Conservation (phyloP, 2,113 vertebrate species). For the Gnathonemus echidnorhynchus region DNA sequence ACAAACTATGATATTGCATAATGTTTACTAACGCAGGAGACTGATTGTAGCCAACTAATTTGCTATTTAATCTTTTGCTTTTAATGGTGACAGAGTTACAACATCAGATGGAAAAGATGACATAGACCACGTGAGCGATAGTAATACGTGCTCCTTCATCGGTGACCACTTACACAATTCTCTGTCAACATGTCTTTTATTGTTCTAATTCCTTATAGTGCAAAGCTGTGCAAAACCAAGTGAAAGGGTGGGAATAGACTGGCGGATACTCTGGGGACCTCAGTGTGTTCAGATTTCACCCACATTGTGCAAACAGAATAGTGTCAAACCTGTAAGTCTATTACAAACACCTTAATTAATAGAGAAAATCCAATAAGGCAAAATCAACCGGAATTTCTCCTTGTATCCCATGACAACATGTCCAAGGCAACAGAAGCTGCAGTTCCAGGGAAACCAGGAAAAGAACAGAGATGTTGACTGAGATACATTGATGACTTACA, state of each 20-base stretch:
- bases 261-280: background rate
- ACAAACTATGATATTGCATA: background rate
- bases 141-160: conserved; percentile 58
- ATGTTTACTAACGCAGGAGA: background rate
- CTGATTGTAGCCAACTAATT: background rate
- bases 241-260: conserved; percentile 26
- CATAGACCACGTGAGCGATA: conserved; percentile 55
- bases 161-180: conserved; percentile 35
- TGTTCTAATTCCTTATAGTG: conserved; percentile 36
- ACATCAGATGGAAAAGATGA: conserved; percentile 49
- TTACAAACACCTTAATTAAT: background rate
- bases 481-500: background rate
- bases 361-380: background rate
- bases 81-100: conserved; percentile 44
- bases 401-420: background rate
- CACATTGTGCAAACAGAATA: background rate
- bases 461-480: background rate
- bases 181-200: conserved; percentile 44
- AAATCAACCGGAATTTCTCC: background rate
- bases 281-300: background rate
- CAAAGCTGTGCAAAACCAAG: conserved; percentile 8
- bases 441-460: background rate
- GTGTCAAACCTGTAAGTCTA: background rate
- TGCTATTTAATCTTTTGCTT: background rate
- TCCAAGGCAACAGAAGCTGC: background rate